phyloP scores from a whole-genome alignment of 2,113 vertebrate species.

The Hydropotes inermis region DNA sequence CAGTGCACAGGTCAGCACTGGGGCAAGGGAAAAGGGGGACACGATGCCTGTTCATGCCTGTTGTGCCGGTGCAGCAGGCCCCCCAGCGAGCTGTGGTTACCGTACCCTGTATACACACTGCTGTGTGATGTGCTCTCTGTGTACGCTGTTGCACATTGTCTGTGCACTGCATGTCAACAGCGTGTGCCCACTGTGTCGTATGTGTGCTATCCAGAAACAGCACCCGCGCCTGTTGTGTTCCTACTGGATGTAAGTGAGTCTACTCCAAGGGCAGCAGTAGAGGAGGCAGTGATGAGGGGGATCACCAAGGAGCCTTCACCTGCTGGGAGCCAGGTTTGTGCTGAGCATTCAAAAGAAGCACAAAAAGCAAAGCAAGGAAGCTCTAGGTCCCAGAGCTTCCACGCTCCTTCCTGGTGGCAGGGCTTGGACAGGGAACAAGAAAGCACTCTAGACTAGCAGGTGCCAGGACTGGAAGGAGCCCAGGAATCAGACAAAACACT shows the following conservation, averaged over 20 bases:
- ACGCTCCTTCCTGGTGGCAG: neutral
- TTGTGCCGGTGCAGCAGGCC: too few relatives aligned
- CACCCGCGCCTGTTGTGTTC: neutral
- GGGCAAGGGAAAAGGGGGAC: neutral
- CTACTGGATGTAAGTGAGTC: too few relatives aligned
- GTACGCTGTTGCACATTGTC: neutral
- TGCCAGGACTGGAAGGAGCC: neutral
- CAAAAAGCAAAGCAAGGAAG: neutral
- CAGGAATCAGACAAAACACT: neutral
- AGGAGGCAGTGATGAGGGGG: neutral
- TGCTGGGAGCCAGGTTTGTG: neutral
- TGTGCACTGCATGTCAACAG: neutral
- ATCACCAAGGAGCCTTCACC: neutral
- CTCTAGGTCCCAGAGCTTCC: neutral
- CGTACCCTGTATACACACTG: too few relatives aligned
- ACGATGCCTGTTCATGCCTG: fast-evolving
- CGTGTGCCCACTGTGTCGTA: too few relatives aligned
- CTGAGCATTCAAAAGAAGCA: neutral
- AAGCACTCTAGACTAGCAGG: neutral
- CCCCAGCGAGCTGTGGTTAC: neutral
- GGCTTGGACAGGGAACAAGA: too few relatives aligned
- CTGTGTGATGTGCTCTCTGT: neutral
- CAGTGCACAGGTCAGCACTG: neutral
- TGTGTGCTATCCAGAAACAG: neutral
- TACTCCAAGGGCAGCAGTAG: neutral